phyloP scores from a whole-genome alignment of 2,888 invertebrate species.

The Actias luna region DNA sequence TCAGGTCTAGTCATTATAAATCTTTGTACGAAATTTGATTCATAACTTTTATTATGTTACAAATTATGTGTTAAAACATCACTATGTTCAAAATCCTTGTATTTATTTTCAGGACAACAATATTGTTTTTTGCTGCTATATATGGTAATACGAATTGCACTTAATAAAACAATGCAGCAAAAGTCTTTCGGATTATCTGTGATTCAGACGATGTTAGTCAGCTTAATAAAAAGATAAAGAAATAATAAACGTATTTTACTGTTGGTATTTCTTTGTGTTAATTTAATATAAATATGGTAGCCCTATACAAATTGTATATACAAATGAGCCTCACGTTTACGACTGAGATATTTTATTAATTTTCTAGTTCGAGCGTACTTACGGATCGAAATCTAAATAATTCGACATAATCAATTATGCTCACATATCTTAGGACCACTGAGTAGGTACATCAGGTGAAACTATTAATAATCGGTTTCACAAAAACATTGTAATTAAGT shows the following conservation, averaged over 20 bases:
- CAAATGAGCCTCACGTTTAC: too few species aligned
- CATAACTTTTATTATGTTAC: neutral
- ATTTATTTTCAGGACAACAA: neutral
- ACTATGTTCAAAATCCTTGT: too few species aligned
- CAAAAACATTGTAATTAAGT: too few species aligned
- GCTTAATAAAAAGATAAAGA: conserved; percentile 3
- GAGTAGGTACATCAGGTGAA: too few species aligned
- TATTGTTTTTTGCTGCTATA: neutral
- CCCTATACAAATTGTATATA: neutral
- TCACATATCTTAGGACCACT: too few species aligned
- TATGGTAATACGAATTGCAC: neutral
- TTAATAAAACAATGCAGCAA: neutral
- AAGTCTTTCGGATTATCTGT: neutral
- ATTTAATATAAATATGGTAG: neutral
- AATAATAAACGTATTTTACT: neutral
- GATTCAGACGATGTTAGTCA: neutral
- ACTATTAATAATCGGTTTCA: too few species aligned
- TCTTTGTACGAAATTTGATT: neutral
- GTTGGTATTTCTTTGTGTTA: neutral
- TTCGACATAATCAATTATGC: too few species aligned
- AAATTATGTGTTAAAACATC: too few species aligned
- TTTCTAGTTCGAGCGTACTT: too few species aligned
- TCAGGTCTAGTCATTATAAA: too few species aligned
- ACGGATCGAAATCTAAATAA: too few species aligned
- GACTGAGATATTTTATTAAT: too few species aligned